These are phyloP conservation scores for Linurgus olivaceus DNA, from an alignment of 2,797 vertebrate genomes.

Conservation along the genomic window DNA sequence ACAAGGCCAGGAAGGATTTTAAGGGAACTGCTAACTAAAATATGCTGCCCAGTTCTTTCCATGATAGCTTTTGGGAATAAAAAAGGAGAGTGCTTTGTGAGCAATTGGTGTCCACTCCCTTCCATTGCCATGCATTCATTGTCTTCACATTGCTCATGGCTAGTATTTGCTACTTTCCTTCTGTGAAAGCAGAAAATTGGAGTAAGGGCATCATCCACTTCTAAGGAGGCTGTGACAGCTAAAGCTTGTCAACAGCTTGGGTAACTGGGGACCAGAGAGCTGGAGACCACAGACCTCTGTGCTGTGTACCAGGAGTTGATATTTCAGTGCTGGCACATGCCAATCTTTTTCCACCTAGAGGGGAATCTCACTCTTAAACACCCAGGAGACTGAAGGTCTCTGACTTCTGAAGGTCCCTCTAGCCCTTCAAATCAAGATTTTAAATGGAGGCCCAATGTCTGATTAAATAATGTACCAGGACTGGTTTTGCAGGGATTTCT, in stretches of 20 bases:
- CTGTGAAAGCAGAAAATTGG: neutral
- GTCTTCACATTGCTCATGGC: neutral
- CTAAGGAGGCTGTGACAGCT: neutral
- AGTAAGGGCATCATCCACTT: neutral
- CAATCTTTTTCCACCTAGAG: neutral
- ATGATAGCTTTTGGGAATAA: neutral
- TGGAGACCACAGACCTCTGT: neutral
- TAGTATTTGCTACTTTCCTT: neutral
- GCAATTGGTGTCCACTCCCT: neutral
- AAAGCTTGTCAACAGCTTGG: neutral
- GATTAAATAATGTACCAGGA: neutral
- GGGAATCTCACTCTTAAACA: neutral
- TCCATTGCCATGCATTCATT: neutral
- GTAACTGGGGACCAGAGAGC: neutral
- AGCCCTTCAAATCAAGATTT: neutral
- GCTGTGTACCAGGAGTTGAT: neutral
- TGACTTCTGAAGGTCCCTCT: neutral
- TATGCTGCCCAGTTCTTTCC: neutral
- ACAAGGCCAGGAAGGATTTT: neutral
- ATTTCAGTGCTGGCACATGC: neutral
- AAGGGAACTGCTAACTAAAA: neutral
- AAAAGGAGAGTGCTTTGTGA: neutral
- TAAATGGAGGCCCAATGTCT: neutral
- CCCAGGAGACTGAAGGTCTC: neutral
- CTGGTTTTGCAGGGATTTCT: neutral